Evolutionary conservation across 2,888 invertebrate species (phyloP), one percentile per base, ranked within the genome.

Genomic region (Eristalis arbustorum): DNA sequence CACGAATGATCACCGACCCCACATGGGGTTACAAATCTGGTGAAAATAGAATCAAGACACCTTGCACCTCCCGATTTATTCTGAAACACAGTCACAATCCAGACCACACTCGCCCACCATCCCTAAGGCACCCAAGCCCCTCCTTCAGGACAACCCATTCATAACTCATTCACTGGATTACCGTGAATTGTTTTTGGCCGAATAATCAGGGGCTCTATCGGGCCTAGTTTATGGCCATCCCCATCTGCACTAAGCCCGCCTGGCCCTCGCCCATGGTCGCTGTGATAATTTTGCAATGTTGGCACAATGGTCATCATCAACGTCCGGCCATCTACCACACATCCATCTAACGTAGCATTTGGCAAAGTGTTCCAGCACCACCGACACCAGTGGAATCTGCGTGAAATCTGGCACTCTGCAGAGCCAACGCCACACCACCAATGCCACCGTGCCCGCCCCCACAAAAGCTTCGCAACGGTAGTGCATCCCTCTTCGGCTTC

Each of bases 111-210:
- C 13, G 37, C 11, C 0, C 25, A 14, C 4, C 23, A 2, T 13
- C 8, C 57, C 22, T n/a, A 23, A 10, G 13, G 3, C 23, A 13
- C 1, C 14, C 59, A 23, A 13, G 11, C 59, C 23, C 25, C 25
- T 23, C 13, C 59, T 71, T 31, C 40, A 40, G 63, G 3, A 80
- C 87, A 88, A 88, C 81, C 84, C 31, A 31, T 31, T 84, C 88
- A 89, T 89, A 89, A 89, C 40, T 89, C 88, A 89, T 88, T 88
- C 84, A 88, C 84, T 88, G 88, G 89, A 89, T 89, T 89, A 89
- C 79, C 85, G 88, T 82, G 85, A 85, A 89, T 89, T 89, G 89
- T 88, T 89, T 82, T 82, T 73, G 71, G 84, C 82, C 18, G 88
- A 88, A 88, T 89, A 89, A 88, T 88, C 89, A 88, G 84, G n/a